These are phyloP conservation scores for Corythoichthys haematopterus DNA, from an alignment of 2,113 vertebrate genomes.

Conservation along the genomic window DNA sequence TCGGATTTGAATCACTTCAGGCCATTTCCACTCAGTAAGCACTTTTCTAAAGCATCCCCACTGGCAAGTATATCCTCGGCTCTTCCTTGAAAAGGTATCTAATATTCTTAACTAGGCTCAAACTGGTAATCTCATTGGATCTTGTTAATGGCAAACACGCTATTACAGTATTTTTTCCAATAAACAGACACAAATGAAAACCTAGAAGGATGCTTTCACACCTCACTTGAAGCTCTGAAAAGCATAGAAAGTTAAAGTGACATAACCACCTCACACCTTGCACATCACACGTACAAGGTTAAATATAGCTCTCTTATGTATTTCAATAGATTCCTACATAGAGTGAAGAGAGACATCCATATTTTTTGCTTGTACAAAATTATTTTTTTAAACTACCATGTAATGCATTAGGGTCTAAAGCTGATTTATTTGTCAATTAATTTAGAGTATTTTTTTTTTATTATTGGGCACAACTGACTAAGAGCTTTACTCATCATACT, in stretches of 20 bases:
- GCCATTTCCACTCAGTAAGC: slow-evolving; percentile 44
- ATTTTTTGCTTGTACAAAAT: neutral
- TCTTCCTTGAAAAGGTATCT: slow-evolving; percentile 41
- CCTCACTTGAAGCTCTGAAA: slow-evolving; percentile 13
- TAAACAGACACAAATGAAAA: slow-evolving; percentile 31
- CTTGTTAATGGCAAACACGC: slow-evolving; percentile 33
- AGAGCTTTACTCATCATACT: too few species aligned
- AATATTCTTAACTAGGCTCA: slow-evolving; percentile 51
- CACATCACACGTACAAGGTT: neutral
- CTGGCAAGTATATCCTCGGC: slow-evolving; percentile 43
- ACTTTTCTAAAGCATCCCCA: slow-evolving; percentile 45
- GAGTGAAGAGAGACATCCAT: neutral
- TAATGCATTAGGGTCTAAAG: neutral
- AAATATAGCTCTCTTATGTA: neutral
- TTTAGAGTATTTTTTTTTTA: too few species aligned
- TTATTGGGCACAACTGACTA: too few species aligned
- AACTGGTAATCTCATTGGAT: slow-evolving; percentile 49
- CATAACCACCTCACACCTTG: neutral
- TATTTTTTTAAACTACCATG: neutral
- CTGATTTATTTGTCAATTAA: neutral
- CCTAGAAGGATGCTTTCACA: slow-evolving; percentile 25
- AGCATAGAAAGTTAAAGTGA: neutral
- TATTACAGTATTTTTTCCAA: slow-evolving; percentile 35
- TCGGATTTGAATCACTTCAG: slow-evolving; percentile 48
- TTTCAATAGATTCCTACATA: neutral